Percentiles rank a stretch among this genome's conserved stretches.
These are phyloP conservation scores for Pinna nobilis DNA, from an alignment of 1,140 invertebrate genomes.

Conservation along the genomic window DNA sequence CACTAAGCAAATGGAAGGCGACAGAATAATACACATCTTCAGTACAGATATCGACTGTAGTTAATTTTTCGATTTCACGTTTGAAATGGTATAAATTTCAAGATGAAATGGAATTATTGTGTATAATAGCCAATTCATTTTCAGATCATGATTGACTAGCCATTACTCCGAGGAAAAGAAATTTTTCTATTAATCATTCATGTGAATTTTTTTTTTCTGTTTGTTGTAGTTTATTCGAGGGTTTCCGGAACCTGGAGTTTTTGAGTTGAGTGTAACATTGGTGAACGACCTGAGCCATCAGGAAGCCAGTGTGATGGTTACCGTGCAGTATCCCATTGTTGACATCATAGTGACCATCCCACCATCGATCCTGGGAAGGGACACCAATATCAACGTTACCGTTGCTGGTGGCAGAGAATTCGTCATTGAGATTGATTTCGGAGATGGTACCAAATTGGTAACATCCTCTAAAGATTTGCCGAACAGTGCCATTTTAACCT, in stretches of 20 bases:
- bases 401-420: conserved; percentile 14
- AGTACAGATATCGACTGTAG: no score
- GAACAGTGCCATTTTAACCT: neutral
- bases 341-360: neutral
- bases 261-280: neutral
- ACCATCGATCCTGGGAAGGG: neutral
- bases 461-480: conserved; percentile 2
- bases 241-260: conserved; percentile 13
- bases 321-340: conserved; percentile 17
- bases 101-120: neutral
- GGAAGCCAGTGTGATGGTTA: conserved; percentile 15
- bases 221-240: neutral
- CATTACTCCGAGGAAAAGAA: no score
- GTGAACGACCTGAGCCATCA: conserved; percentile 12
- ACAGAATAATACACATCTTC: no score
- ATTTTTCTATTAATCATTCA: no score
- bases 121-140: neutral
- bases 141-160: neutral
- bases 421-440: conserved; percentile 9
- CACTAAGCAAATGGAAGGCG: no score
- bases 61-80: no score
- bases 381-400: conserved; percentile 19
- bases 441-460: conserved; percentile 9
- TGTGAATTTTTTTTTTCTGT: neutral
- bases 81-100: no score